phyloP scores from a whole-genome alignment of 2,797 vertebrate genomes.

The Potorous gilbertii region DNA sequence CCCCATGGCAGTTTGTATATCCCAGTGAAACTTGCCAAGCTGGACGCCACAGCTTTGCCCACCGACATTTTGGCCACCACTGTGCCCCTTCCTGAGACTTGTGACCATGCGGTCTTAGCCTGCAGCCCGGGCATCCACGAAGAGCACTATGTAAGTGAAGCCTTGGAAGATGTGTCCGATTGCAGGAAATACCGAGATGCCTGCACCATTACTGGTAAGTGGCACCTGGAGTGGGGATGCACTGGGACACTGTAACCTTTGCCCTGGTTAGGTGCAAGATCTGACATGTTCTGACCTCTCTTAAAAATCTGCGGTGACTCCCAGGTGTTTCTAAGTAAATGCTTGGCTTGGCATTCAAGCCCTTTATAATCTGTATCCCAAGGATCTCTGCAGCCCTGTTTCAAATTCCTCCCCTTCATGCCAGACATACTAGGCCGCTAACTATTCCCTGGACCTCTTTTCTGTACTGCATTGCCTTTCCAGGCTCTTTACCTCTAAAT shows the following conservation, averaged over 20 bases:
- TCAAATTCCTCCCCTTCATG: not conserved
- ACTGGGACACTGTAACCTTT: too few relatives aligned
- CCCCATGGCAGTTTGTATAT: constrained; percentile 91
- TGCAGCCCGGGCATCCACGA: constrained; percentile 83
- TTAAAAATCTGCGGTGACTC: not conserved
- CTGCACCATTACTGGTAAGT: constrained; percentile 96
- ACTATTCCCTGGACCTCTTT: not conserved
- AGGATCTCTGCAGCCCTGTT: not conserved
- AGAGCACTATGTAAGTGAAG: constrained; percentile 93
- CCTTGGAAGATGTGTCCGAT: constrained; percentile 84
- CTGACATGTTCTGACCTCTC: not conserved
- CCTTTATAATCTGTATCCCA: not conserved
- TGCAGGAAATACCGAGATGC: constrained; percentile 92
- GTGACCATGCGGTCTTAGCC: constrained; percentile 81
- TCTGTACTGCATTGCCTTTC: not conserved
- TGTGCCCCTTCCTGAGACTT: constrained; percentile 80
- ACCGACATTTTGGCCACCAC: constrained; percentile 88
- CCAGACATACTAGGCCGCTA: not conserved
- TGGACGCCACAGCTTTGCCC: constrained; percentile 93
- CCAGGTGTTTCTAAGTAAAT: not conserved
- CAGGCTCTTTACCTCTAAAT: not conserved
- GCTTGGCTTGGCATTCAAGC: not conserved
- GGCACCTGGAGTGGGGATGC: not conserved
- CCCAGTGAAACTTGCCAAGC: constrained; percentile 95
- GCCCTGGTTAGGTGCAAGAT: not conserved